A percentile compares a stretch with the other conserved stretches of the same genome.
Evolutionary conservation across 1,140 invertebrate genomes (phyloP).

Genomic region (Stegodyphus mimosarum): DNA sequence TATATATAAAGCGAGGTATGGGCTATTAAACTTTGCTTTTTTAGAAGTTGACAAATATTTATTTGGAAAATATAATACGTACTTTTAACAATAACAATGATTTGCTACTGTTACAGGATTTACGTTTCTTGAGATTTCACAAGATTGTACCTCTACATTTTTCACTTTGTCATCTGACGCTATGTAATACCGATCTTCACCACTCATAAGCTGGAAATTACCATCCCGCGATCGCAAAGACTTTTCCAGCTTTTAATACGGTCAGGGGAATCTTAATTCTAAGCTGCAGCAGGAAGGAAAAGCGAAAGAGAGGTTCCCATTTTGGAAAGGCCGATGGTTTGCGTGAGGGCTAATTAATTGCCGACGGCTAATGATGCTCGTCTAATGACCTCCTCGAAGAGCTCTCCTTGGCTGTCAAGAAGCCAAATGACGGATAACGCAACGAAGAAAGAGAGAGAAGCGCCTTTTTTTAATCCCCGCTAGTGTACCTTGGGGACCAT

Average conservation of each 20-base stretch:
- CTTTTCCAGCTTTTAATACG: too few relatives aligned
- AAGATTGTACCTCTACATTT: background rate
- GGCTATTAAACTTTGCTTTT: too few relatives aligned
- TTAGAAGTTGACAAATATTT: too few relatives aligned
- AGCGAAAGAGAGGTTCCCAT: background rate
- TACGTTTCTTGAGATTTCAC: too few relatives aligned
- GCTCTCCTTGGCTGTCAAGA: conserved; percentile 35
- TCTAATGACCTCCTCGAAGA: conserved; percentile 45
- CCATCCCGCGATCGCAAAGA: too few relatives aligned
- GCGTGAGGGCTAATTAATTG: conserved; percentile 53
- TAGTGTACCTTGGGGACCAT: background rate
- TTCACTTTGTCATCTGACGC: background rate
- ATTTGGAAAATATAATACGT: too few relatives aligned
- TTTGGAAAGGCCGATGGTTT: conserved; percentile 18
- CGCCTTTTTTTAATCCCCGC: background rate
- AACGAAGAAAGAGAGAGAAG: background rate
- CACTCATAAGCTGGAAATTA: background rate
- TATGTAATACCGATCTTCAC: background rate
- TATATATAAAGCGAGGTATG: too few relatives aligned
- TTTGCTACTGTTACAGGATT: too few relatives aligned
- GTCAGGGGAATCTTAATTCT: background rate
- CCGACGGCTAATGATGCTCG: conserved; percentile 44
- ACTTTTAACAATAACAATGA: too few relatives aligned
- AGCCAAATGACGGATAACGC: conserved; percentile 48
- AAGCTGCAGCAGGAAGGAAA: background rate